Conservation (phyloP, 2,888 invertebrate genomes). For the Hymenopus coronatus region DNA sequence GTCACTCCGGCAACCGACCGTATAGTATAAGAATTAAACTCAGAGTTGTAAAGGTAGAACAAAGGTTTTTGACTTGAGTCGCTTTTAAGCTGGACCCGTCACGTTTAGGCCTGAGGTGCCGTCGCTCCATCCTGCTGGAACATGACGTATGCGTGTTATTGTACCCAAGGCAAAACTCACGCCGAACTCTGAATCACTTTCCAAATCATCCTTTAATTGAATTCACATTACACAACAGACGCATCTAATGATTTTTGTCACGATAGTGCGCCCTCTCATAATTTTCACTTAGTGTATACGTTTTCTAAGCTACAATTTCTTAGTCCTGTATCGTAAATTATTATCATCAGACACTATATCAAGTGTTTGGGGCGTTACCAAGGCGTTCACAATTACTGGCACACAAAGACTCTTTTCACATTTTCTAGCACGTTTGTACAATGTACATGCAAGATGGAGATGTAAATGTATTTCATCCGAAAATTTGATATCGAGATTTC, state of each 20-base stretch:
- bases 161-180: background rate
- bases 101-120: background rate
- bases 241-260: background rate
- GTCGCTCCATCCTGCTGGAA: background rate
- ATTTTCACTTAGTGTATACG: background rate
- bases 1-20: no score
- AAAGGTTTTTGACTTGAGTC: background rate
- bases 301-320: background rate
- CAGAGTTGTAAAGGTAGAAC: no score
- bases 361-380: no score
- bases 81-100: background rate
- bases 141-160: background rate
- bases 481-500: no score
- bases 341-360: no score
- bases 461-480: no score
- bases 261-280: background rate
- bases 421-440: no score
- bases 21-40: no score
- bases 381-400: no score
- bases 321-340: background rate
- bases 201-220: background rate
- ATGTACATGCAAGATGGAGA: no score
- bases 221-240: background rate
- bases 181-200: background rate
- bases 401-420: no score